phyloP scores from a whole-genome alignment of 2,113 vertebrate genomes.

The Neopipo cinnamomea region DNA sequence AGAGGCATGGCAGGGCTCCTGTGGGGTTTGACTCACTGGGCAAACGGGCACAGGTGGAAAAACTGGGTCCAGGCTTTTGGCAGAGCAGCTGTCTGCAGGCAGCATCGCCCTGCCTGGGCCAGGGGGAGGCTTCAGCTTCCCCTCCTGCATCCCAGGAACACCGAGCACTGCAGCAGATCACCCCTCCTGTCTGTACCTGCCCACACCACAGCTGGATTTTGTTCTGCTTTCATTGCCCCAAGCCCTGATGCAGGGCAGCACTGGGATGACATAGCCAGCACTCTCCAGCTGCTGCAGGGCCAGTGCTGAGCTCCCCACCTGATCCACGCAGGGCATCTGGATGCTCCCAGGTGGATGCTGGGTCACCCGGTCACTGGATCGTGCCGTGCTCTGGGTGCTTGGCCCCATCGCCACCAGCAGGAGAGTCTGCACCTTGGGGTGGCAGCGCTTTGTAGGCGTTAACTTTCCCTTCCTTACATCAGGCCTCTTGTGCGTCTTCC shows the following conservation, averaged over 20 bases:
- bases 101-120: rapidly evolving
- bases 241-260: not conserved
- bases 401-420: rapidly evolving
- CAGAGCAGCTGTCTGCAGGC: not conserved
- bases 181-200: not conserved
- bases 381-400: not conserved
- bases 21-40: not conserved
- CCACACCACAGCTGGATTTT: not conserved
- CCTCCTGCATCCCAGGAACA: too few relatives aligned
- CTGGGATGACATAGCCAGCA: rapidly evolving
- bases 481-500: not conserved
- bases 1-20: not conserved
- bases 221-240: not conserved
- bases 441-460: rapidly evolving
- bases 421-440: rapidly evolving
- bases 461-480: not conserved
- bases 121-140: not conserved
- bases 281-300: not conserved
- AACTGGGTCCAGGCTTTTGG: not conserved
- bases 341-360: rapidly evolving
- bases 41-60: rapidly evolving
- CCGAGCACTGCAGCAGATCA: rapidly evolving
- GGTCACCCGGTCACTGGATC: not conserved
- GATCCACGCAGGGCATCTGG: rapidly evolving
- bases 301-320: rapidly evolving